Percentiles rank a stretch among this genome's conserved stretches.
Evolutionary conservation across 2,113 vertebrate species (phyloP).

Genomic region (Thalassarche chlororhynchos): DNA sequence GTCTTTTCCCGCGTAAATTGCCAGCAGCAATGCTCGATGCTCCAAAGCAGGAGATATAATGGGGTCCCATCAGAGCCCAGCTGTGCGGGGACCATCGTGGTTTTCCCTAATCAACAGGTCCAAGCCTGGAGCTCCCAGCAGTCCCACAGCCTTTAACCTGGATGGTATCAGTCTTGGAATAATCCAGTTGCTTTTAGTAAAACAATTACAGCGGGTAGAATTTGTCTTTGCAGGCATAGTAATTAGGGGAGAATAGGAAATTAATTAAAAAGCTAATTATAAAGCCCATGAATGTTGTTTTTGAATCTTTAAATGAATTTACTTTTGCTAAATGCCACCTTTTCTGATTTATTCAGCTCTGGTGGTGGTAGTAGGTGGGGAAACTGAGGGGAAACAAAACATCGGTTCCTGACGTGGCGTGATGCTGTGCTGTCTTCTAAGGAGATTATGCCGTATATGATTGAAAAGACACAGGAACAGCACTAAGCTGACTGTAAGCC

Average conservation of each 20-base stretch:
- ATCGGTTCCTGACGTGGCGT: accelerated
- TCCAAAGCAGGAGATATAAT: background rate
- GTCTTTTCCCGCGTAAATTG: background rate
- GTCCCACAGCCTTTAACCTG: background rate
- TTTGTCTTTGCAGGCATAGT: background rate
- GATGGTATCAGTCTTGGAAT: background rate
- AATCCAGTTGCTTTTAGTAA: background rate
- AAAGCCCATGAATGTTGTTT: background rate
- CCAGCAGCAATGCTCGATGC: background rate
- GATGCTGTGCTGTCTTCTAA: background rate
- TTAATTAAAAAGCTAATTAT: constrained; percentile 50
- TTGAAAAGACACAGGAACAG: constrained; percentile 13
- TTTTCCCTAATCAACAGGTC: background rate
- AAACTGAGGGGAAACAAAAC: background rate
- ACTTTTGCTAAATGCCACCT: background rate
- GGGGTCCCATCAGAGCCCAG: background rate
- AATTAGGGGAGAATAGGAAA: constrained; percentile 33
- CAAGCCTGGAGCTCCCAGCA: background rate
- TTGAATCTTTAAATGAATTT: background rate
- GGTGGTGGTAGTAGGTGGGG: background rate
- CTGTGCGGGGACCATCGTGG: accelerated
- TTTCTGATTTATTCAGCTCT: background rate
- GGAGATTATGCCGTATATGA: constrained; percentile 39
- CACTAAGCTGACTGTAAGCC: constrained; percentile 67
- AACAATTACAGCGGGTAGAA: background rate